A percentile compares a stretch with the other conserved stretches of the same genome.
Evolutionary conservation across 2,797 vertebrate genomes (phyloP).

Genomic region (Poecilia velifera): DNA sequence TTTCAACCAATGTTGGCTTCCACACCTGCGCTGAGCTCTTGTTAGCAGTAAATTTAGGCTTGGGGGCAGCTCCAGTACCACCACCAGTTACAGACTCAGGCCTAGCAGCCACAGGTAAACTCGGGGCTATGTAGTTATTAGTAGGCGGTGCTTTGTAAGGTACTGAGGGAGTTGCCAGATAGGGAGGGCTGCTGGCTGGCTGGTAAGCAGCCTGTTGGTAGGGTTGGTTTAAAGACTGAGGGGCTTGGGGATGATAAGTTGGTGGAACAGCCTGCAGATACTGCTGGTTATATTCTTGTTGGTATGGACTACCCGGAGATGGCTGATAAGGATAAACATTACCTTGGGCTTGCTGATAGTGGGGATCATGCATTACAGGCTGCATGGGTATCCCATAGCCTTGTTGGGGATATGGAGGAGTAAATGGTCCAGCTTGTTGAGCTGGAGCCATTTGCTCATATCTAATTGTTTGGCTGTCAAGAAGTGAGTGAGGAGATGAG

Average conservation of each 20-base stretch:
- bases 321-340: conserved; percentile 74
- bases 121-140: conserved; percentile 76
- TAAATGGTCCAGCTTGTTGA: conserved; percentile 78
- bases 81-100: conserved; percentile 80
- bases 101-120: conserved; percentile 81
- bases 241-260: conserved; percentile 69
- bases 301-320: conserved; percentile 61
- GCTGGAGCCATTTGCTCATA: conserved; percentile 69
- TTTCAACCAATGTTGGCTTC: conserved; percentile 88
- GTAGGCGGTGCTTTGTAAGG: conserved; percentile 76
- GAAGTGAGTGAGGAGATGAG: conserved; percentile 73
- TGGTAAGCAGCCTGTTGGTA: conserved; percentile 73
- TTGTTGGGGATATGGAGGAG: conserved; percentile 80
- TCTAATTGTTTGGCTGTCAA: conserved; percentile 80
- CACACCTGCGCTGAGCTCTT: conserved; percentile 94
- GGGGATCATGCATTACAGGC: conserved; percentile 71
- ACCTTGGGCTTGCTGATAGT: conserved; percentile 76
- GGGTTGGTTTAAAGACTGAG: conserved; percentile 66
- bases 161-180: conserved; percentile 67
- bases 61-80: conserved; percentile 82
- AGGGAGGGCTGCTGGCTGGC: conserved; percentile 72
- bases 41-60: conserved; percentile 97
- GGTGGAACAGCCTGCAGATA: conserved; percentile 73
- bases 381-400: conserved; percentile 81
- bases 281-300: conserved; percentile 72